phyloP scores from a whole-genome alignment of 2,113 vertebrate genomes.

The Anhinga rufa region DNA sequence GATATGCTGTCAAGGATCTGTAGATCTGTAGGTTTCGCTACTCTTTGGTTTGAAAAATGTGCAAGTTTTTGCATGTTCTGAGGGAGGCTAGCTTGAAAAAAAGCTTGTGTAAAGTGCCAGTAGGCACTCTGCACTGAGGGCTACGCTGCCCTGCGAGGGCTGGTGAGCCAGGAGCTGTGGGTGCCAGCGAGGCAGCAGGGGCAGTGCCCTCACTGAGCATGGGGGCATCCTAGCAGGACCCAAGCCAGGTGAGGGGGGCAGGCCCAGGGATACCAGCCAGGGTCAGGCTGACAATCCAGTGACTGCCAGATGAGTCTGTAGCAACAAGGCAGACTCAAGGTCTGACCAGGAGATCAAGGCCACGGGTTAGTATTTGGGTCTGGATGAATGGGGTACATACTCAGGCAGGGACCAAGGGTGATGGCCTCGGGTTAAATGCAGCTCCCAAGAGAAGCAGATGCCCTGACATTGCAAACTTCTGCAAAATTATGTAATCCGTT shows the following conservation, averaged over 20 bases:
- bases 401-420: neutral
- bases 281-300: neutral
- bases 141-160: neutral
- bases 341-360: neutral
- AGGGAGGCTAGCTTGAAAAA: neutral
- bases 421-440: neutral
- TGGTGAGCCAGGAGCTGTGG: fast-evolving
- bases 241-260: neutral
- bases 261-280: neutral
- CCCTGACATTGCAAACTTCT: neutral
- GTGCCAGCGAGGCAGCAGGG: neutral
- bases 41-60: neutral
- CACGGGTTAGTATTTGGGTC: neutral
- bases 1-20: neutral
- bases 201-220: fast-evolving
- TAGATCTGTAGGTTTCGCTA: neutral
- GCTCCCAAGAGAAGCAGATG: neutral
- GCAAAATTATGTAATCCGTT: neutral
- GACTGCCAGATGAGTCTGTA: neutral
- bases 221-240: neutral
- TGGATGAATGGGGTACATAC: neutral
- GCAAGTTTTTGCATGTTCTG: neutral
- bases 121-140: neutral
- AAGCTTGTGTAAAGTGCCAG: neutral
- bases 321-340: neutral